Evolutionary conservation across 2,113 vertebrate species (phyloP).

Genomic region (Rutilus rutilus): DNA sequence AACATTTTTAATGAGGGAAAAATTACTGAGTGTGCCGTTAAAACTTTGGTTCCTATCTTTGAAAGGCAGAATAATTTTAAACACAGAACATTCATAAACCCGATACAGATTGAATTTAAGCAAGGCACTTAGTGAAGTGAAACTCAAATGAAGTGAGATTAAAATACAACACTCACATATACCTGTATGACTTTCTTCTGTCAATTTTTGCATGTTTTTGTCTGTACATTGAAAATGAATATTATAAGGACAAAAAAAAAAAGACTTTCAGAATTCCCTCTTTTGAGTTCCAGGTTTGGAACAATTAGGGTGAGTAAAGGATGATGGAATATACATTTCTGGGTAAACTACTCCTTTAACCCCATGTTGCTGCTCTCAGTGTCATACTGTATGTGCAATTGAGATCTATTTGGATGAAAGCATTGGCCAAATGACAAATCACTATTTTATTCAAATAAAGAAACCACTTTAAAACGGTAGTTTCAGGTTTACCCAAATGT

Average conservation of each 20-base stretch:
- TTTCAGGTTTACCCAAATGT: not conserved
- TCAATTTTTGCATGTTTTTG: not conserved
- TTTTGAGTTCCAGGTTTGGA: not conserved
- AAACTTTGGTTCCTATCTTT: not conserved
- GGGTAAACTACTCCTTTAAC: not conserved
- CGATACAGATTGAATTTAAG: not conserved
- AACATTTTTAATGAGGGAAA: constrained; percentile 1
- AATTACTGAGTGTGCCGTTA: not conserved
- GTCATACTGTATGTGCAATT: not conserved
- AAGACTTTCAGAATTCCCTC: not conserved
- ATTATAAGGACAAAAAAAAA: not conserved
- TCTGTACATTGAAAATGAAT: not conserved
- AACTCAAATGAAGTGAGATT: too few relatives aligned
- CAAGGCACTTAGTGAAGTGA: not conserved
- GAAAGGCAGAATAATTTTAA: not conserved
- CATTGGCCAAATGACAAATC: not conserved
- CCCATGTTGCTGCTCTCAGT: not conserved
- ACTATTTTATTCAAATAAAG: constrained; percentile 17
- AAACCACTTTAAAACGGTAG: not conserved
- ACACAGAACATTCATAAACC: not conserved
- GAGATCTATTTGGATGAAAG: not conserved
- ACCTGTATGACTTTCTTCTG: not conserved
- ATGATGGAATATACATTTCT: not conserved
- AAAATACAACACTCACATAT: not conserved
- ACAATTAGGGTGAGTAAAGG: not conserved